These are phyloP conservation scores for Diplolepis rosae DNA, from an alignment of 2,888 invertebrate genomes.

Conservation along the genomic window DNA sequence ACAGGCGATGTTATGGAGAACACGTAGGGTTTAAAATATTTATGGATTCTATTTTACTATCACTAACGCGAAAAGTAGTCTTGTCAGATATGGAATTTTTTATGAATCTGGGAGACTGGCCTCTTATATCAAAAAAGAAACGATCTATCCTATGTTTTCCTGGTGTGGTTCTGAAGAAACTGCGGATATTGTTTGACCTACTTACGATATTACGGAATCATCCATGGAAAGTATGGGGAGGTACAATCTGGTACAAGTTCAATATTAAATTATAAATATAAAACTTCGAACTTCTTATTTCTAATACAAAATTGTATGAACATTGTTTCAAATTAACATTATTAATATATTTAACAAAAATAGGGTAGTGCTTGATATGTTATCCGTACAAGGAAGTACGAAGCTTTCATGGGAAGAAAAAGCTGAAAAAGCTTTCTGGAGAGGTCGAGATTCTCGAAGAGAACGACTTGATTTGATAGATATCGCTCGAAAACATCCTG, in stretches of 20 bases:
- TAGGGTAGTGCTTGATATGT: slow-evolving; percentile 91
- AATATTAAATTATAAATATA: not conserved
- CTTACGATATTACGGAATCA: slow-evolving; percentile 95
- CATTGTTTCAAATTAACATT: not conserved
- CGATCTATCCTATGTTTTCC: slow-evolving; percentile 88
- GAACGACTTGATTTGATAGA: slow-evolving; percentile 89
- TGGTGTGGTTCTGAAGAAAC: slow-evolving; percentile 95
- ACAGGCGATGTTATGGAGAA: slow-evolving; percentile 93
- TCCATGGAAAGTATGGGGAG: slow-evolving; percentile 94
- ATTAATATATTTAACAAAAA: slow-evolving; percentile 46
- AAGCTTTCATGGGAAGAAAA: slow-evolving; percentile 84
- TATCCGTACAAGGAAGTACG: slow-evolving; percentile 90
- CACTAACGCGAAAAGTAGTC: slow-evolving; percentile 84
- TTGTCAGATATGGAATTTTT: slow-evolving; percentile 93
- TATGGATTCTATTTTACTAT: slow-evolving; percentile 89
- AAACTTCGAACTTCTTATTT: too few species aligned
- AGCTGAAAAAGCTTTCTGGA: slow-evolving; percentile 87
- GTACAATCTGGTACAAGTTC: slow-evolving; percentile 76
- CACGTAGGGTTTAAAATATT: slow-evolving; percentile 98
- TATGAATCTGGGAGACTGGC: slow-evolving; percentile 97
- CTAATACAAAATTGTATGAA: too few species aligned
- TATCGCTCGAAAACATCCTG: slow-evolving; percentile 83
- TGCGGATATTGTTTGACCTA: slow-evolving; percentile 93
- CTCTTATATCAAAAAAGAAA: slow-evolving; percentile 79
- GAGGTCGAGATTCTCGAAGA: slow-evolving; percentile 92